phyloP scores from a whole-genome alignment of 2,113 vertebrate genomes.

The Perca flavescens region DNA sequence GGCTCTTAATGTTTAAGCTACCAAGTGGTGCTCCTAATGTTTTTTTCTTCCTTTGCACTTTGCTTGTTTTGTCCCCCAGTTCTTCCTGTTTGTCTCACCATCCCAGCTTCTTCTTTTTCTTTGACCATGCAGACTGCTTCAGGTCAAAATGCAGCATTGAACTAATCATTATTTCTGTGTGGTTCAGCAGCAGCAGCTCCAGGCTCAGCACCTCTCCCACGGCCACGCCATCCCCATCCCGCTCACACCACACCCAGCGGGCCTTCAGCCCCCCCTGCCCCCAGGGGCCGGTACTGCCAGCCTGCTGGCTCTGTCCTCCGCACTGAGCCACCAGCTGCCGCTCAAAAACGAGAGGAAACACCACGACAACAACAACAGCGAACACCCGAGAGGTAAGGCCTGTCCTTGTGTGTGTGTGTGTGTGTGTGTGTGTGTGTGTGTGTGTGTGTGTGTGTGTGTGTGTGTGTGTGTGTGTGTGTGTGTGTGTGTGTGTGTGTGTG shows the following conservation, averaged over 20 bases:
- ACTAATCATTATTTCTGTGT: constrained; percentile 27
- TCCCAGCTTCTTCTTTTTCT: background rate
- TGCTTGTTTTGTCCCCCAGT: too few relatives aligned
- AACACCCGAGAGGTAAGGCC: constrained; percentile 73
- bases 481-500: background rate
- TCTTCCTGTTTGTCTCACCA: background rate
- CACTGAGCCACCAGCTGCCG: constrained; percentile 91
- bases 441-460: background rate
- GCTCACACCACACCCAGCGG: constrained; percentile 92
- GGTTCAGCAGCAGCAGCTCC: constrained; percentile 96
- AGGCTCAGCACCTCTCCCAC: constrained; percentile 96
- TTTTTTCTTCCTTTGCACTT: background rate
- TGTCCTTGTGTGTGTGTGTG: background rate
- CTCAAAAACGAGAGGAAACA: constrained; percentile 97
- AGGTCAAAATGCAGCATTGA: background rate
- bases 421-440: background rate
- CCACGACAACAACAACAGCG: constrained; percentile 84
- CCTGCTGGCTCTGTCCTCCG: constrained; percentile 89
- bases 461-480: background rate
- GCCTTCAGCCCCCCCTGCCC: constrained; percentile 91
- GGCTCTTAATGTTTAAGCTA: background rate
- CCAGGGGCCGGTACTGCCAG: constrained; percentile 88
- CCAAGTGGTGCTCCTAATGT: background rate
- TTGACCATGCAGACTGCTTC: background rate
- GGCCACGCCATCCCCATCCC: constrained; percentile 94